phyloP scores from a whole-genome alignment of 1,140 invertebrate species.

The Spodoptera frugiperda region DNA sequence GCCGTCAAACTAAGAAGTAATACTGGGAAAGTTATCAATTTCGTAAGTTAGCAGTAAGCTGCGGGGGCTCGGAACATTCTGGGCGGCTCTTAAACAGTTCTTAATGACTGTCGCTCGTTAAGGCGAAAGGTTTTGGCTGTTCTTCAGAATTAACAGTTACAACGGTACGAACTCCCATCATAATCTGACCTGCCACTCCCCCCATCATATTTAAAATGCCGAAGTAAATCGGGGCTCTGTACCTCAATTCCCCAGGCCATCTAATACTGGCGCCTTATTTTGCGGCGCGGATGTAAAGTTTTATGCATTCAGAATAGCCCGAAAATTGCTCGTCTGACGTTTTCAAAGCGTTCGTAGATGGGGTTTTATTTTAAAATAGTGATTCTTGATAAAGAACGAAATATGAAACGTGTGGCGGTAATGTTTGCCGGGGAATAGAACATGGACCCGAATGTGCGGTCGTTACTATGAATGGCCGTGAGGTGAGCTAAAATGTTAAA shows the following conservation, averaged over 20 bases:
- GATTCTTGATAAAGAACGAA: constrained; percentile 63
- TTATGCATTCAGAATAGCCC: constrained; percentile 62
- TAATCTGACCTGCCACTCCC: constrained; percentile 49
- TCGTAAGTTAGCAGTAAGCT: constrained; percentile 30
- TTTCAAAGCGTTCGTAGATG: constrained; percentile 63
- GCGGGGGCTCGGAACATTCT: constrained; percentile 12
- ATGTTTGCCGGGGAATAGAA: constrained; percentile 39
- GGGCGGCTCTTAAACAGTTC: constrained; percentile 68
- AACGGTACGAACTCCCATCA: constrained; percentile 52
- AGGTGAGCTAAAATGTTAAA: constrained; percentile 7
- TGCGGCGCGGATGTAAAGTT: constrained; percentile 57
- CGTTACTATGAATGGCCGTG: constrained; percentile 20
- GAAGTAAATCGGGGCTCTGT: not conserved
- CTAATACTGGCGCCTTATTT: constrained; percentile 44
- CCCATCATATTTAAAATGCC: constrained; percentile 26
- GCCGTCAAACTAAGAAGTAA: constrained; percentile 34
- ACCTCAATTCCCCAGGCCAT: constrained; percentile 20
- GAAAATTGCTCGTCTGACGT: constrained; percentile 77
- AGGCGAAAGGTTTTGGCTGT: constrained; percentile 76
- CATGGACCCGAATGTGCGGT: constrained; percentile 13
- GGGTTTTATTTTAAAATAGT: constrained; percentile 60
- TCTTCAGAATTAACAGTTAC: constrained; percentile 78
- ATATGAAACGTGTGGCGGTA: constrained; percentile 40
- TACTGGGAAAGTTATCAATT: constrained; percentile 43
- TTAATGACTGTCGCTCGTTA: constrained; percentile 77